phyloP scores from a whole-genome alignment of 2,888 invertebrate genomes.

The Lucinisca nassula region DNA sequence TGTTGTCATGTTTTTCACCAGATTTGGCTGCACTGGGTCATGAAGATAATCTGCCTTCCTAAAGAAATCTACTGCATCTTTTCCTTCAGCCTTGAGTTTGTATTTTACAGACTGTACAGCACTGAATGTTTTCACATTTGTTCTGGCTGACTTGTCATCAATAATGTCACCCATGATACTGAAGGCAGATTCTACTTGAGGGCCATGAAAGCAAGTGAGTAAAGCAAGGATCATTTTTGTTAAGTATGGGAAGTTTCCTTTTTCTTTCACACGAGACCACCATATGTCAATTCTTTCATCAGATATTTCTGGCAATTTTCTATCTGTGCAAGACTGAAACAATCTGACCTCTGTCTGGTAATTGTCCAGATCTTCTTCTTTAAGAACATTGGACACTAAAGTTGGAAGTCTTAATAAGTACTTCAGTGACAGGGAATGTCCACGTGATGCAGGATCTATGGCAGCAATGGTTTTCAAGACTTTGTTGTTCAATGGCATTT shows the following conservation, averaged over 20 bases:
- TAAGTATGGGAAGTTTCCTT: constrained; percentile 34
- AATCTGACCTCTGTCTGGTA: constrained; percentile 33
- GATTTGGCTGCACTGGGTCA: constrained; percentile 24
- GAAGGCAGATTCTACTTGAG: constrained; percentile 66
- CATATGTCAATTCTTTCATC: constrained; percentile 29
- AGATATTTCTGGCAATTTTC: background rate
- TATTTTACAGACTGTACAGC: constrained; percentile 69
- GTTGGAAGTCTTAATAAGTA: constrained; percentile 34
- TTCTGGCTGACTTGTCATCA: constrained; percentile 50
- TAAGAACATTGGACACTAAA: constrained; percentile 22
- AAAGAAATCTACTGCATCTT: constrained; percentile 32
- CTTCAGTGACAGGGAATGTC: constrained; percentile 24
- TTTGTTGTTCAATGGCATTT: constrained; percentile 58
- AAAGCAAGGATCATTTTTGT: constrained; percentile 48
- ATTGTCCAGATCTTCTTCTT: background rate
- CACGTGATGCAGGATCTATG: constrained; percentile 44
- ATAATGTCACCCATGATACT: constrained; percentile 69
- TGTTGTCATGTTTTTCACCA: constrained; percentile 43
- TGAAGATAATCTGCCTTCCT: constrained; percentile 47
- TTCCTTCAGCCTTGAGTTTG: constrained; percentile 50
- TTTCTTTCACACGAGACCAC: constrained; percentile 23
- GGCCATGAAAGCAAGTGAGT: constrained; percentile 69
- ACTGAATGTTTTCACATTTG: constrained; percentile 53
- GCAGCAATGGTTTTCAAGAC: constrained; percentile 45
- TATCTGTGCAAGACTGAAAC: constrained; percentile 21